These are phyloP conservation scores for Caenorhabditis japonica DNA, from an alignment of 2,888 invertebrate genomes.

Conservation along the genomic window DNA sequence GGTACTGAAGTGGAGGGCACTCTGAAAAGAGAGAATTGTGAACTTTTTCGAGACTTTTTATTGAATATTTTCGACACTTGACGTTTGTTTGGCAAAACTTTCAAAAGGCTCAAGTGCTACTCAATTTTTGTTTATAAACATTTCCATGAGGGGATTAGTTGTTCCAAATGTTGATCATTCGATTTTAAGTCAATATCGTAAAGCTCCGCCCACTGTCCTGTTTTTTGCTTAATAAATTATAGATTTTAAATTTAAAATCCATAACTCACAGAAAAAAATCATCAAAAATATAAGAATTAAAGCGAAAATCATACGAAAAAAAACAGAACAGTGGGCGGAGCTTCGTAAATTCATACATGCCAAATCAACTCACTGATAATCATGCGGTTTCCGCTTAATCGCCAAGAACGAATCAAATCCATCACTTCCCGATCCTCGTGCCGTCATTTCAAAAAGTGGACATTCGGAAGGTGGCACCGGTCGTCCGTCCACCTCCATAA, in stretches of 20 bases:
- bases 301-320: too few relatives aligned
- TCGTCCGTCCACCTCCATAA: slow-evolving; percentile 82
- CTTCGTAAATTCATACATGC: background rate
- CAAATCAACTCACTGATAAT: slow-evolving; percentile 55
- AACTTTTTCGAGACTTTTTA: too few relatives aligned
- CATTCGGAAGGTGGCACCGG: slow-evolving; percentile 97
- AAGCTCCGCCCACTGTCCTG: too few relatives aligned
- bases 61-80: background rate
- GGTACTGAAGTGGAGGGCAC: slow-evolving; percentile 49
- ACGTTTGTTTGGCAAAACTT: background rate
- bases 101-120: background rate
- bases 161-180: too few relatives aligned
- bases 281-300: background rate
- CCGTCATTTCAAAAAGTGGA: slow-evolving; percentile 80
- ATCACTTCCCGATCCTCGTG: slow-evolving; percentile 81
- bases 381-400: slow-evolving; percentile 40
- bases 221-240: too few relatives aligned
- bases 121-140: too few relatives aligned
- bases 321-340: too few relatives aligned
- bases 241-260: too few relatives aligned
- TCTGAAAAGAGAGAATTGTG: slow-evolving; percentile 22
- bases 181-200: too few relatives aligned
- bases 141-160: too few relatives aligned
- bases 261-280: background rate
- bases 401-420: slow-evolving; percentile 51